phyloP scores from a whole-genome alignment of 2,888 invertebrate species.

The Stictocephala bisonia region DNA sequence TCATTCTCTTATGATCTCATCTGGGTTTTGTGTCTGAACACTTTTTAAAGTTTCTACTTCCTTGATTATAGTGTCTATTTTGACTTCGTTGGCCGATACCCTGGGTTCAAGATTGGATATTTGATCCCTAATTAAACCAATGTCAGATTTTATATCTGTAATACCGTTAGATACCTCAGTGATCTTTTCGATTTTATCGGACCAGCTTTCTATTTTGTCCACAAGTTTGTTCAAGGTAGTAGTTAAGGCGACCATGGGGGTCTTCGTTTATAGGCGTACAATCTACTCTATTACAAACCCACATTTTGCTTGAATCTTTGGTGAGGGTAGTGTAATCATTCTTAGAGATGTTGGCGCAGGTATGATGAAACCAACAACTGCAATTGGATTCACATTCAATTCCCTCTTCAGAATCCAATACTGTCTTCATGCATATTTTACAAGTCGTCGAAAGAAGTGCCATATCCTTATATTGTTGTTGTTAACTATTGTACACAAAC shows the following conservation, averaged over 20 bases:
- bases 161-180: background rate
- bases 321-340: background rate
- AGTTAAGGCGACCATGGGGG: background rate
- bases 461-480: background rate
- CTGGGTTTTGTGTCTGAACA: background rate
- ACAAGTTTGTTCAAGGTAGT: background rate
- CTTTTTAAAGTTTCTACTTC: background rate
- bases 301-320: background rate
- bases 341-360: background rate
- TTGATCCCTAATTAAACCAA: constrained; percentile 1
- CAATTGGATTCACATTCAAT: constrained; percentile 16
- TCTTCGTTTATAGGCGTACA: background rate
- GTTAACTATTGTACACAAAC: too few species aligned
- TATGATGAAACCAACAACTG: constrained; percentile 8
- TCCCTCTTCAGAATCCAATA: constrained; percentile 12
- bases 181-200: constrained; percentile 5
- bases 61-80: background rate
- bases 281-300: background rate
- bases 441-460: background rate
- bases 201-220: constrained; percentile 7
- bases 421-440: background rate
- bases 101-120: constrained; percentile 7
- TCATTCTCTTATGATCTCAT: background rate
- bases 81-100: background rate
- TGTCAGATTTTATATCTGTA: background rate